Base-by-base conservation (phyloP, 2,888 invertebrate genomes). In the Cheilosia soror region DNA sequence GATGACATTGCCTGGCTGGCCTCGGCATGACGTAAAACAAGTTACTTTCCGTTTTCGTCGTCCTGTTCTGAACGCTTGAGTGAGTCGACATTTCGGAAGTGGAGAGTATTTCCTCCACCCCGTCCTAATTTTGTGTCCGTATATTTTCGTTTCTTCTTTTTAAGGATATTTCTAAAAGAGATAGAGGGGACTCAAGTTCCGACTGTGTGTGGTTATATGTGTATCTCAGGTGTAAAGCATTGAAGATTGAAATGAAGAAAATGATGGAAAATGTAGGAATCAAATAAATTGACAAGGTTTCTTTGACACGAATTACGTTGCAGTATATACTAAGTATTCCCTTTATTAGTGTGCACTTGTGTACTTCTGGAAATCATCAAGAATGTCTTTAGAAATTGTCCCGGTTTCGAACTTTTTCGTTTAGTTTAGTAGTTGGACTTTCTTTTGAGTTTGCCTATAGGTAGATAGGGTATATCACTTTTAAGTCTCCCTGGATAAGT, bases 51-150 rank as follows among this genome's bases (percentile, higher is more conserved):
- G 57, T 20, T 51, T 51, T 79, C 29, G 57, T 79, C 31, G 63
- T 76, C 60, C 47, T 73, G 84, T 77, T 66, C 20, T 76, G 76
- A 84, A 85, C 77, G 85, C 85, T 72, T 85, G 57, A 85, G 13
- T 62, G 77, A 85, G 58, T 76, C 42, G 57, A 75, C 81, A 77
- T 72, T 85, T 85, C 85, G 85, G 85, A 85, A 85, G 85, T 85
- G 76, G 66, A 77, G 81, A 85, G 68, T 62, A 42, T 62, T 40
- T 65, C 57, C 51, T 11, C 11, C 71, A 65, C 55, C 79, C 78
- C 78, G 49, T 49, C 53, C 55, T 40, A 25, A 78, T 42, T 79
- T 68, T 62, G 9, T 55, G 29, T 51, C 33, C 51, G 40, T 68
- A 68, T 66, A 13, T 49, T 33, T 31, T 42, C 13, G 51, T 42